These are phyloP conservation scores for Hypotaenidia philippensis DNA, from an alignment of 2,797 vertebrate genomes.

Conservation along the genomic window DNA sequence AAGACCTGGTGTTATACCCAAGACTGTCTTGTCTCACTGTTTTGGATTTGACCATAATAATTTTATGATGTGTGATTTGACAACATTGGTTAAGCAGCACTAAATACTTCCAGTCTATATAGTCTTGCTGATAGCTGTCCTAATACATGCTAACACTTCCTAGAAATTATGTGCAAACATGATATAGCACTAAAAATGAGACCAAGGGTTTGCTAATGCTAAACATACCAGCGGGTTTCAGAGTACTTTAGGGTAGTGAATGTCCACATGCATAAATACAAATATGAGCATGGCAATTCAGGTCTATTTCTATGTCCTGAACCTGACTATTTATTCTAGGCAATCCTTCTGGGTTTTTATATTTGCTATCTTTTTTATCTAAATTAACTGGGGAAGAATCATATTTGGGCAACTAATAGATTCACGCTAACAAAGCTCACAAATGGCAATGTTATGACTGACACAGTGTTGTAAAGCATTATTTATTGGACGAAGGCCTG, in stretches of 20 bases:
- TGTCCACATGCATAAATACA: conserved; percentile 49
- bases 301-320: conserved; percentile 10
- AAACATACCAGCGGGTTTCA: conserved; percentile 41
- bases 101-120: conserved; percentile 31
- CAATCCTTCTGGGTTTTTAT: neutral
- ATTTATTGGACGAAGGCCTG: neutral
- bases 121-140: neutral
- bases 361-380: neutral
- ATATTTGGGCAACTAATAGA: neutral
- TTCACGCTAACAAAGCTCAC: neutral
- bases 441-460: neutral
- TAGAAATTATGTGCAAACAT: conserved; percentile 34
- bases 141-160: conserved; percentile 22
- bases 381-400: neutral
- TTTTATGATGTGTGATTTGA: conserved; percentile 21
- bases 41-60: conserved; percentile 39
- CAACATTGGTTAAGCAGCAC: neutral
- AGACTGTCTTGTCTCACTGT: neutral
- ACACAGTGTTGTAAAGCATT: neutral
- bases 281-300: conserved; percentile 31
- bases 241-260: conserved; percentile 5
- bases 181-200: conserved; percentile 48
- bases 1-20: neutral
- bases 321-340: neutral
- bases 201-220: conserved; percentile 65